These are phyloP conservation scores for Centrocercus urophasianus DNA, from an alignment of 2,113 vertebrate species.

Conservation along the genomic window DNA sequence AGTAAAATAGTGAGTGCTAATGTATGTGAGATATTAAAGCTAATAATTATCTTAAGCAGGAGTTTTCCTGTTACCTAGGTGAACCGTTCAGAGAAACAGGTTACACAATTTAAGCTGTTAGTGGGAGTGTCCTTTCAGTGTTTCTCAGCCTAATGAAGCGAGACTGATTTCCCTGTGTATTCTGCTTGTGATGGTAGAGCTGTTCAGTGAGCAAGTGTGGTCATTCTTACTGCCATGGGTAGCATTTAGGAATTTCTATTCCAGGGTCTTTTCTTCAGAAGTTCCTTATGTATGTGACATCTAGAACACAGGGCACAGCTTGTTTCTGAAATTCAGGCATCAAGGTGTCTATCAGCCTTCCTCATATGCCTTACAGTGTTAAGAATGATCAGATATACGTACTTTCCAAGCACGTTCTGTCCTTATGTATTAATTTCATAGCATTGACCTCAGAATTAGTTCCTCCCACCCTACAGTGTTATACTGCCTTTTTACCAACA, in stretches of 20 bases:
- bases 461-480: background rate
- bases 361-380: background rate
- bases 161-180: conserved; percentile 16
- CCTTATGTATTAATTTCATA: background rate
- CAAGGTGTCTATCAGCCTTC: background rate
- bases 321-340: background rate
- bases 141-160: conserved; percentile 11
- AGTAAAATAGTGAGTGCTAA: background rate
- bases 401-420: background rate
- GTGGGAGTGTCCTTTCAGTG: background rate
- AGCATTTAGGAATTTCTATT: conserved; percentile 8
- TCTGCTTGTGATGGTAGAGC: background rate
- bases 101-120: background rate
- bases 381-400: background rate
- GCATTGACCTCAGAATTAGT: background rate
- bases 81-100: background rate
- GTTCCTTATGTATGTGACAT: background rate
- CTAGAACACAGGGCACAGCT: background rate
- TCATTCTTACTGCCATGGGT: background rate
- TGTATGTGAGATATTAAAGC: background rate
- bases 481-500: background rate
- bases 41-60: conserved; percentile 5
- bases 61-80: conserved; percentile 1
- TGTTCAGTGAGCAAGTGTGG: background rate
- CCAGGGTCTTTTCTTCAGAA: background rate